These are phyloP conservation scores for Beris chalybata DNA, from an alignment of 2,888 invertebrate species.

Conservation along the genomic window DNA sequence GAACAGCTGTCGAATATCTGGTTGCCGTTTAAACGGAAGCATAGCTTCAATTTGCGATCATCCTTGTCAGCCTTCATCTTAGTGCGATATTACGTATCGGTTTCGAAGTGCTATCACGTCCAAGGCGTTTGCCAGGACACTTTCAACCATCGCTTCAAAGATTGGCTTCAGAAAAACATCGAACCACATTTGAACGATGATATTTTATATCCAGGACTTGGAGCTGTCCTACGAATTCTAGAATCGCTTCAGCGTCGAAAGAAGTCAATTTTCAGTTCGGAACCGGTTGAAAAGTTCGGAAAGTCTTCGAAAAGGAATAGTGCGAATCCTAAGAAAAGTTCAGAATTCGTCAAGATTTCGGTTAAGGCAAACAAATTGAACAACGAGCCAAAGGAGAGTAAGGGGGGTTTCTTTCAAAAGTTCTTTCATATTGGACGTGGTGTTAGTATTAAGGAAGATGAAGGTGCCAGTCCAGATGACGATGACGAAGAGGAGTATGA, in stretches of 20 bases:
- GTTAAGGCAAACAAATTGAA: no score
- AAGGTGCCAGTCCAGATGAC: not conserved
- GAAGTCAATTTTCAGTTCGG: no score
- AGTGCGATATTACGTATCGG: conserved; percentile 49
- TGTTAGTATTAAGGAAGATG: not conserved
- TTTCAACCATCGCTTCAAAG: conserved; percentile 48
- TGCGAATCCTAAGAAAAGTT: no score
- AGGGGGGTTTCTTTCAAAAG: no score
- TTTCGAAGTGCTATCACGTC: conserved; percentile 49
- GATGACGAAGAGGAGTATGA: conserved; percentile 1
- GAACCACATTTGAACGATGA: conserved; percentile 50
- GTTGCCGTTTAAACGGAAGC: conserved; percentile 50
- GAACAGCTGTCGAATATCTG: conserved; percentile 49
- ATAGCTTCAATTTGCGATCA: conserved; percentile 49
- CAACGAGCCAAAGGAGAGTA: no score
- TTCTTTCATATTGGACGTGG: no score
- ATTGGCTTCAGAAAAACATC: conserved; percentile 50
- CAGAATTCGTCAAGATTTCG: no score
- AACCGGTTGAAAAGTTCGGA: no score
- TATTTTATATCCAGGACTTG: conserved; percentile 53
- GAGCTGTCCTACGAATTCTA: conserved; percentile 48
- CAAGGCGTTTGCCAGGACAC: conserved; percentile 45
- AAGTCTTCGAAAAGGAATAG: no score
- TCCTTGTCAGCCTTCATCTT: conserved; percentile 47
- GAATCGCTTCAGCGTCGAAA: conserved; percentile 41